These are phyloP conservation scores for Apistogramma diplotaenia DNA, from an alignment of 2,113 vertebrate genomes.

Conservation along the genomic window DNA sequence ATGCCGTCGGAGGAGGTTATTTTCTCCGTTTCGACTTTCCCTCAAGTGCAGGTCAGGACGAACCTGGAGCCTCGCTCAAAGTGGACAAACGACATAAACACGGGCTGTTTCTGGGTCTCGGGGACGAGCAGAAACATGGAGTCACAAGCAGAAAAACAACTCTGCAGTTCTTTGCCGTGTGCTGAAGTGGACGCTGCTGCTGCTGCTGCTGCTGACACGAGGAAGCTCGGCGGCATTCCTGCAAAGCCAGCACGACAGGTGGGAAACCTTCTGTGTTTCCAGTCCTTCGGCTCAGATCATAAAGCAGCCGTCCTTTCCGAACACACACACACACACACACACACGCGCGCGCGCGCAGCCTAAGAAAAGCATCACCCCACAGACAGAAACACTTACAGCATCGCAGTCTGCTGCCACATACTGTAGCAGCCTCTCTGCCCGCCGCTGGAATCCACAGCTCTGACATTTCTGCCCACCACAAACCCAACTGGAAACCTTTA, in stretches of 20 bases:
- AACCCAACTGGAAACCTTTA: slow-evolving; percentile 54
- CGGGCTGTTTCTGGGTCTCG: background rate
- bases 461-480: slow-evolving; percentile 44
- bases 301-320: background rate
- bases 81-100: background rate
- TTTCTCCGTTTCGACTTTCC: background rate
- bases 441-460: slow-evolving; percentile 40
- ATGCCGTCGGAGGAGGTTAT: background rate
- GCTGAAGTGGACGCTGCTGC: background rate
- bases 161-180: background rate
- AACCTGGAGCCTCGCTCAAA: background rate
- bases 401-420: slow-evolving; percentile 2
- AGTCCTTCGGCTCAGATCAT: background rate
- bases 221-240: background rate
- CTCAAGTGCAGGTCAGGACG: background rate
- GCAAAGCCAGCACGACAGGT: background rate
- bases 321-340: background rate
- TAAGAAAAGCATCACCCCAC: slow-evolving; percentile 8
- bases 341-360: background rate
- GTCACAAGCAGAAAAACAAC: background rate
- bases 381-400: slow-evolving; percentile 16
- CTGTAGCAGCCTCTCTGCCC: slow-evolving; percentile 22
- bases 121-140: background rate
- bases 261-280: background rate
- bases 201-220: background rate